Base-by-base conservation (phyloP, 2,797 vertebrate genomes). In the Periparus ater region DNA sequence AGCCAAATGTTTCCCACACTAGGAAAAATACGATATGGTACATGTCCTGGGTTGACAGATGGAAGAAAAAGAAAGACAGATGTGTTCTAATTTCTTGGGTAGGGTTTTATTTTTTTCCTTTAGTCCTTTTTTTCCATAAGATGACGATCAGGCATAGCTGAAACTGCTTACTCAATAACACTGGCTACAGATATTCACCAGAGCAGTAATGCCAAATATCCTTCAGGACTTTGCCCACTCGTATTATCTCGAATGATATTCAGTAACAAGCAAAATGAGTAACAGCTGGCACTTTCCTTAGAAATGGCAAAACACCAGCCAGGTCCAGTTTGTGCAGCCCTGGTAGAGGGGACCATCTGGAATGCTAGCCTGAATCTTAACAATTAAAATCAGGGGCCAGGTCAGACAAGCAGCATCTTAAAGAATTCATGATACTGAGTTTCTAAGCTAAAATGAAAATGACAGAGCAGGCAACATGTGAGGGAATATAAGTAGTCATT, bases 11-110 rank as follows among this genome's bases (percentile, higher is more conserved):
- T 93, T 93, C 74, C 54, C 48, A 74, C 45, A 57, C 65, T 60
- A 73, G 22, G 20, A 92, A 94, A 76, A 93, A 88, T 57, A 2
- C 45, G 2, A 71, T 89, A 73, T 29, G 68, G 48, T 89, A 62
- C 47, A 70, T 72, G 63, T 10, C 51, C 54, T 95, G 51, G 9
- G 48, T 89, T 96, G 91, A 96, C 97, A 97, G 96, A 96, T 96
- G 95, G 97, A 94, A 96, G 70, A 66, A 87, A 93, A 93, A 85
- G 92, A 94, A 34, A 95, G 95, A 92, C 93, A 96, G 93, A 97
- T 97, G 95, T 95, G 94, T 75, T 96, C 85, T 92, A 91, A 95
- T 95, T 96, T 97, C 62, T 94, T 92, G 68, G 36, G 53, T 34
- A 65, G 25, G 12, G 7, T 13, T 13, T 18, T 42, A 42, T n/a